A percentile compares a stretch with the other conserved stretches of the same genome.
These are phyloP conservation scores for Rutilus rutilus DNA, from an alignment of 2,113 vertebrate species.

Conservation along the genomic window DNA sequence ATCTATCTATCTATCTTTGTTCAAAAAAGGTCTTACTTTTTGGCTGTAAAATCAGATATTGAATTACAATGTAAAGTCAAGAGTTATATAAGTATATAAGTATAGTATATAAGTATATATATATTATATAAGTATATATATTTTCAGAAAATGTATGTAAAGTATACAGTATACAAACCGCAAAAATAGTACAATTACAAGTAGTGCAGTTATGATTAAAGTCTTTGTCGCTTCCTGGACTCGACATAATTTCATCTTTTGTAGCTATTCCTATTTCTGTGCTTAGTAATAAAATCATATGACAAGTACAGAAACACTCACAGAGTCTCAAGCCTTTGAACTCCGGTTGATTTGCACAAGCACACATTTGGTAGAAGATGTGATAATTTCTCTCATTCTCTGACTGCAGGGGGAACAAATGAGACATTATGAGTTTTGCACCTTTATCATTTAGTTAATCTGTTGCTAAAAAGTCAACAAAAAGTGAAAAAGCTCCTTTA, in stretches of 20 bases:
- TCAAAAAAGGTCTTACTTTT: neutral
- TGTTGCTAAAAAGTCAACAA: neutral
- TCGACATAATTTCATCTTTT: neutral
- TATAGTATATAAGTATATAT: no score
- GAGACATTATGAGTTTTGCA: neutral
- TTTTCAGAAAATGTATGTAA: neutral
- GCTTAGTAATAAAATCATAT: neutral
- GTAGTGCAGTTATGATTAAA: neutral
- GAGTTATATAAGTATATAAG: neutral
- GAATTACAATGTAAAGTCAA: neutral
- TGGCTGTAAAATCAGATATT: neutral
- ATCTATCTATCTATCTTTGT: neutral
- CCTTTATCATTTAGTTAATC: neutral
- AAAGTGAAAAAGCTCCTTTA: constrained; percentile 30
- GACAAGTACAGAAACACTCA: constrained; percentile 70
- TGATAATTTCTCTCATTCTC: constrained; percentile 98
- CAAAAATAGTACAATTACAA: neutral
- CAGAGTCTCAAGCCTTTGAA: constrained; percentile 87
- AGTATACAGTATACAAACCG: neutral
- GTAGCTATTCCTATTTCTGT: neutral
- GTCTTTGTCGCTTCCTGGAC: neutral
- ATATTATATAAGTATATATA: no score
- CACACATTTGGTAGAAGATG: constrained; percentile 97
- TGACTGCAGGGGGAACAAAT: constrained; percentile 76
- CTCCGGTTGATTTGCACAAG: constrained; percentile 83